Percentiles rank a stretch among this genome's conserved stretches.
phyloP scores from a whole-genome alignment of 2,888 invertebrate species.

The Eutolmus rufibarbis region DNA sequence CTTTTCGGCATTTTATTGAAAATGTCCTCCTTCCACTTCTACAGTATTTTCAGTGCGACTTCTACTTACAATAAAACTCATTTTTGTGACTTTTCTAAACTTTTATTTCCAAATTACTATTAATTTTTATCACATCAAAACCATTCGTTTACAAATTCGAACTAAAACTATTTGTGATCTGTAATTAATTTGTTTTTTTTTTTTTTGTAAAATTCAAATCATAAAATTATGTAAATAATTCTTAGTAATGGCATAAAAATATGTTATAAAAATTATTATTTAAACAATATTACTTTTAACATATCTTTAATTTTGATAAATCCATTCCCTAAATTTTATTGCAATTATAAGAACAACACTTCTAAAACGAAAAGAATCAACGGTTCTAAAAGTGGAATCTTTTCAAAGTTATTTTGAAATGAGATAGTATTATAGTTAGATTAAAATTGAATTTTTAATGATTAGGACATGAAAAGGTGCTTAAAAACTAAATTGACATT shows the following conservation, averaged over 20 bases:
- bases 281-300: neutral
- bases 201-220: neutral
- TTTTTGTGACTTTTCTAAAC: slow-evolving; percentile 2
- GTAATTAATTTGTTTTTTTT: neutral
- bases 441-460: neutral
- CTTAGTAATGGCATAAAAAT: neutral
- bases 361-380: neutral
- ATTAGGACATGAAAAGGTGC: too few relatives aligned
- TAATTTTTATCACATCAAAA: slow-evolving; percentile 35
- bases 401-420: neutral
- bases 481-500: neutral
- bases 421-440: neutral
- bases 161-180: neutral
- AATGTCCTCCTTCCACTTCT: too few relatives aligned
- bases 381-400: neutral
- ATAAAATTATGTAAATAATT: neutral
- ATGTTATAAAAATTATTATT: neutral
- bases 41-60: too few relatives aligned
- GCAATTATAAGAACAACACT: neutral
- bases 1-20: too few relatives aligned
- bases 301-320: neutral
- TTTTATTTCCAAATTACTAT: slow-evolving; percentile 32
- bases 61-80: too few relatives aligned
- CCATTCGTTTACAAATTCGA: slow-evolving; percentile 23
- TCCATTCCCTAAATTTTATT: neutral